Base-by-base conservation (phyloP, 2,888 invertebrate genomes). In the Scaptomyza caliginosa region DNA sequence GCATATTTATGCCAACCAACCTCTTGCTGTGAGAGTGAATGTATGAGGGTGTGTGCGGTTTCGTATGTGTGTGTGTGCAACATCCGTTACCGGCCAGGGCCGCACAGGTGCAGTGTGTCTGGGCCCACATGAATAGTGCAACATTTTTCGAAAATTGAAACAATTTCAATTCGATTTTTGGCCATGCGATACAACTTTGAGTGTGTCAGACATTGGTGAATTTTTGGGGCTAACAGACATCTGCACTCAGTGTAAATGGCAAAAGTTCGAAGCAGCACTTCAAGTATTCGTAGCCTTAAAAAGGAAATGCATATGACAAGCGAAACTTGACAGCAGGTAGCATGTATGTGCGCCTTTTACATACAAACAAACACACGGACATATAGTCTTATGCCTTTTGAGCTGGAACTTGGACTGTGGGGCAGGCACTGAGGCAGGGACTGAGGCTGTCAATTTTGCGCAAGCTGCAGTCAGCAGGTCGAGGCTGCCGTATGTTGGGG, bases 131-230 rank as follows among this genome's bases (percentile, higher is more conserved):
- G 63, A 76, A 67, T 68, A 74, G 64, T 74, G 60, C 62, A 46
- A 70, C 78, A 67, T 73, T 82, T 71, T 65, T 42, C 57, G 85
- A 63, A 82, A 83, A 85, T 83, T 85, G 82, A 83, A 83, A 85
- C 85, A 82, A 77, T 83, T 85, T 79, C 69, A 51, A 79, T 82
- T 79, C 69, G 75, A 77, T 75, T 73, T 84, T 73, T 52, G 62
- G 67, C 36, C 69, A 39, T 50, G 50, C 46, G n/a, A 26, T 23
- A 21, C 43, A 64, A 54, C 23, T 45, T 56, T 42, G 32, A 30
- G 46, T 30, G 19, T 39, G 49, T 38, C 40, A 38, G 28, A 43
- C 45, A 39, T 56, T 34, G 50, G 4, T 13, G 38, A 28, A 67
- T 52, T 56, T 42, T 36, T 32, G 54, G 46, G 32, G 16, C 32